Evolutionary conservation across 2,888 invertebrate species (phyloP), one percentile per base, ranked within the genome.

Genomic region (Octodonta nipae): DNA sequence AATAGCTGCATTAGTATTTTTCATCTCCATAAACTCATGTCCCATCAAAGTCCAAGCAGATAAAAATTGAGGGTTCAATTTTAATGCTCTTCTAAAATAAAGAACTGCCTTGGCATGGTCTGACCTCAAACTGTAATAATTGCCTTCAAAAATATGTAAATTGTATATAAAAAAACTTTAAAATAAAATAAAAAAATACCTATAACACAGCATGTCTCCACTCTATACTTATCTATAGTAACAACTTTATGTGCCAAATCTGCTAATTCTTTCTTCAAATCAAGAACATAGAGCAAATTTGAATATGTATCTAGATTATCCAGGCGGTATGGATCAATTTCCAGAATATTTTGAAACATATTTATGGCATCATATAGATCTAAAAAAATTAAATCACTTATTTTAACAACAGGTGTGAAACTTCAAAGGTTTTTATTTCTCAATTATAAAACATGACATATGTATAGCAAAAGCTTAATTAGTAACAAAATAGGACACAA

Each of bases 11-110:
- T 89, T 88, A 1, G 91, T 88, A 60, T 96, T 96, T 61, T 96
- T 96, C 63, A 96, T 74, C 65, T 98, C 96, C 80, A 98, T 91
- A 60, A 87, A 96, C 61, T 98, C 96, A 57, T 98, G 98, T 0
- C 98, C 98, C 78, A 98, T 88, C 26, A 98, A 68, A 2, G 93
- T 95, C 95, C 95, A 98, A 0, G 92, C 95, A 0, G 91, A 86
- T 28, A 92, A 65, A 60, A 93, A 93, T 51, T 86, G 82, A 0
- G 93, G 92, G 66, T 93, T 92, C 4, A 96, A 65, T 57, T 88
- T 85, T 10, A 96, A 61, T 0, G 95, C 95, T 46, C 95, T 70
- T 60, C 93, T 91, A 58, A 98, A 95, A 63, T 95, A 95, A 48
- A 89, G 69, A 6, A 95, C 88, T n/a, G 98, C 93, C 61, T 93